Percentiles rank a stretch among this genome's conserved stretches.
Conservation (phyloP, 2,888 invertebrate genomes). For the Callosobruchus maculatus region DNA sequence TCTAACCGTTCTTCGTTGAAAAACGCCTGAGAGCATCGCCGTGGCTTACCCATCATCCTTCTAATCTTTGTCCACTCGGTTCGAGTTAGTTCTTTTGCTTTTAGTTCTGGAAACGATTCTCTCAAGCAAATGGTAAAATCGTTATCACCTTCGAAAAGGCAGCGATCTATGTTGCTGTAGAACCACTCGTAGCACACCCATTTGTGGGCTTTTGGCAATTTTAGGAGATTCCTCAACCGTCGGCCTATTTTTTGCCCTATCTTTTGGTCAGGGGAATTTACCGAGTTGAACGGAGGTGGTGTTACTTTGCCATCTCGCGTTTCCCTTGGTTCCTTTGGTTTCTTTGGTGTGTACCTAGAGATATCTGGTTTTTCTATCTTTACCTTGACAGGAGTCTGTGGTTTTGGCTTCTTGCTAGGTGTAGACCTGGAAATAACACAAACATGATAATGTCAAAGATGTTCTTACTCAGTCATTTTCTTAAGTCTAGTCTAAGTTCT, state of each 20-base stretch:
- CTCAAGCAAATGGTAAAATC: slow-evolving; percentile 92
- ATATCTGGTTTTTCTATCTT: slow-evolving; percentile 20
- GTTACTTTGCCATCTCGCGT: slow-evolving; percentile 40
- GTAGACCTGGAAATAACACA: not conserved
- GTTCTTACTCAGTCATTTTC: no score
- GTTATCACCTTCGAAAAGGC: slow-evolving; percentile 92
- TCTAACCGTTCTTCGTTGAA: slow-evolving; percentile 93
- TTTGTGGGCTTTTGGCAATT: slow-evolving; percentile 96
- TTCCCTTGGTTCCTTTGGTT: slow-evolving; percentile 36
- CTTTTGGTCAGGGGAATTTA: slow-evolving; percentile 70
- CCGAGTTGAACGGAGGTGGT: slow-evolving; percentile 43
- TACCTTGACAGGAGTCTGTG: slow-evolving; percentile 25
- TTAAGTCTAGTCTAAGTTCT: no score
- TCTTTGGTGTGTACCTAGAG: slow-evolving; percentile 30
- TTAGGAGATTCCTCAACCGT: slow-evolving; percentile 85
- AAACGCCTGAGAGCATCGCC: slow-evolving; percentile 91
- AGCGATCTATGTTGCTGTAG: slow-evolving; percentile 95
- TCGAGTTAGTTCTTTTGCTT: slow-evolving; percentile 77
- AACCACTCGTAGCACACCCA: slow-evolving; percentile 99
- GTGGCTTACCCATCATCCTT: slow-evolving; percentile 94
- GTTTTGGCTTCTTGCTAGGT: not conserved
- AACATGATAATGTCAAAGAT: not conserved
- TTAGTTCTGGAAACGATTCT: slow-evolving; percentile 91
- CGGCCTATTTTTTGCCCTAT: slow-evolving; percentile 88
- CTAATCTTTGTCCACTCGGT: slow-evolving; percentile 95